Evolutionary conservation across 30 jellyfish, hydroid and myxozoan species (phyloP), one percentile per base, ranked within the genome.

Genomic region (Aurelia aurita complex sp. Pacific): DNA sequence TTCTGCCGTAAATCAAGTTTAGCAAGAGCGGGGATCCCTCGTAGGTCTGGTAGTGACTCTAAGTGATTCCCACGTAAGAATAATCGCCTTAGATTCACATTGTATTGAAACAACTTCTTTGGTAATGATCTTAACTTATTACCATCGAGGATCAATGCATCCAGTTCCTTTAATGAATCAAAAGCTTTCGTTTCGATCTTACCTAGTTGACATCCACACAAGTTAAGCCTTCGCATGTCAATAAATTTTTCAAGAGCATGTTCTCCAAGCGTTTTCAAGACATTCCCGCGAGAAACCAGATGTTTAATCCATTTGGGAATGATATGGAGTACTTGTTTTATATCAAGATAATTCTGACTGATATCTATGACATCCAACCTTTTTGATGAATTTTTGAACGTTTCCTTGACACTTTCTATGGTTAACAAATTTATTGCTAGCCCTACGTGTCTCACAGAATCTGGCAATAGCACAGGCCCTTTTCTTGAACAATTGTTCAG

Each of bases 151-250:
- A 10, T 8, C 17, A 80, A 0, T 16, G 1, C 4, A 43, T 38
- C 11, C 14, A 80, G 32, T 9, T 80, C 36, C 33, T 36, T 23
- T 35, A 52, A 14, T 12, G 13, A 12, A 29, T 65, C 81, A 80
- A 80, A 80, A 2, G 81, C 80, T 18, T 53, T 51, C 6, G 78
- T 11, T 53, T 80, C 76, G 23, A 80, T 80, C 33, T 8, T 14
- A 17, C 52, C 29, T 1, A 80, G 62, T 4, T 42, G 33, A 59
- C 89, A 80, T 4, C 42, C 16, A 10, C 61, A 66, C 52, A 64
- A 55, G 18, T 8, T 7, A 0, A 81, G 69, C 35, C 1, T 5
- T 3, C 15, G 62, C 84, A 81, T 53, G 0, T 19, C 14, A 6
- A 0, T 59, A 71, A 42, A 54, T n/a, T 79, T 8, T 10, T 54